phyloP scores from a whole-genome alignment of 2,113 vertebrate genomes.

The Menura novaehollandiae region DNA sequence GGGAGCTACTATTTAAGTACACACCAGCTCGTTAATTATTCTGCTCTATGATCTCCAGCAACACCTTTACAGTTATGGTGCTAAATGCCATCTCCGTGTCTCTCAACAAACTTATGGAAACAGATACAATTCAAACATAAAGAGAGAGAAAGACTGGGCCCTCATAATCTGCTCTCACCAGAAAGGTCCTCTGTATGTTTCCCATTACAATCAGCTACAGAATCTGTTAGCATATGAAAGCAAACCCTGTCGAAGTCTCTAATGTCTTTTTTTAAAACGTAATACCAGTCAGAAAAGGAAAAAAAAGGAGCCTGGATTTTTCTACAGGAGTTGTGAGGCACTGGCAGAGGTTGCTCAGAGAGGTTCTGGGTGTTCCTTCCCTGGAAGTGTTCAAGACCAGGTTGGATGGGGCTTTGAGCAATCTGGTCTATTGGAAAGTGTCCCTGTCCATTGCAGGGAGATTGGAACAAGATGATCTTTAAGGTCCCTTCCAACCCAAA shows the following conservation, averaged over 20 bases:
- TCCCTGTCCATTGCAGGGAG: background rate
- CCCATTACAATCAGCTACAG: background rate
- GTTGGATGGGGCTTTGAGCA: background rate
- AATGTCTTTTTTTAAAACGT: background rate
- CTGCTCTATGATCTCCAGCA: background rate
- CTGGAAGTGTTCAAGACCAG: background rate
- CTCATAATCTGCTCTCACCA: background rate
- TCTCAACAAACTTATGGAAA: background rate
- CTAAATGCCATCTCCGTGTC: background rate
- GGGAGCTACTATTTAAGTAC: background rate
- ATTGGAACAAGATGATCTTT: fast-evolving
- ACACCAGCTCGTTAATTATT: background rate
- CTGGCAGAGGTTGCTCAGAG: background rate
- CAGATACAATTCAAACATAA: background rate
- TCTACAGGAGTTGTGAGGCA: background rate
- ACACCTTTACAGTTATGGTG: background rate
- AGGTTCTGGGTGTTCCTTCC: background rate
- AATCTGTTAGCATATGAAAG: background rate
- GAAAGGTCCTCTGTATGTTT: background rate
- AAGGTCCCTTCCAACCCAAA: background rate
- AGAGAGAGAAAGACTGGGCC: background rate
- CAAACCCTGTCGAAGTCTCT: background rate
- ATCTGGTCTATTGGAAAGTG: background rate
- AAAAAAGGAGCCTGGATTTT: background rate
- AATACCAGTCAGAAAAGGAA: background rate